phyloP scores from a whole-genome alignment of 1,140 invertebrate species.

The Drosophila bocqueti region DNA sequence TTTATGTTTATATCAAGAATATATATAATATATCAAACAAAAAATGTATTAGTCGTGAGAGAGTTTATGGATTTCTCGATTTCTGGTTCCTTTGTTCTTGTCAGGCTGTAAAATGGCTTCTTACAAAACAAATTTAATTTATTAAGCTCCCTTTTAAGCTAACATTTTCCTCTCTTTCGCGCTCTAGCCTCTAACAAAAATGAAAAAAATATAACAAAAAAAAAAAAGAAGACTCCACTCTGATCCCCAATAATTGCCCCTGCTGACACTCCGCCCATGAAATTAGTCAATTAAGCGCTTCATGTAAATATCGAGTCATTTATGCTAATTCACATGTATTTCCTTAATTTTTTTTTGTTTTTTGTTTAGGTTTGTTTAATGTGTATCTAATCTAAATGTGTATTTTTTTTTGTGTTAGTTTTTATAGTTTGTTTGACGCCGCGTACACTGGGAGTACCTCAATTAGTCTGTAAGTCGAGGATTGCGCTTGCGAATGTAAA shows the following conservation, averaged over 20 bases:
- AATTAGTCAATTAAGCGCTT: conserved; percentile 76
- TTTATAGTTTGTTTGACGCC: conserved; percentile 48
- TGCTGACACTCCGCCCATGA: conserved; percentile 9
- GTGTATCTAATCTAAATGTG: conserved; percentile 36
- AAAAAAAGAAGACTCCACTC: neutral
- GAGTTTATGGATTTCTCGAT: neutral
- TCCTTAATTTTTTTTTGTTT: conserved; percentile 23
- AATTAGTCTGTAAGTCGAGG: conserved; percentile 63
- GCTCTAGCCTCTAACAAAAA: neutral
- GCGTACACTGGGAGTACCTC: conserved; percentile 75
- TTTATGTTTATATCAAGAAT: neutral
- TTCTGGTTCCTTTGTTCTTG: neutral
- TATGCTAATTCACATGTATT: conserved; percentile 66
- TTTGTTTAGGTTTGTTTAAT: conserved; percentile 26
- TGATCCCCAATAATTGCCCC: conserved; percentile 1
- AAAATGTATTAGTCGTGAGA: neutral
- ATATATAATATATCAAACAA: neutral
- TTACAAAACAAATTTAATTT: conserved; percentile 60
- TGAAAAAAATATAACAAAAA: neutral
- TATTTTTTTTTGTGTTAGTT: conserved; percentile 35
- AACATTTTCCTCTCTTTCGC: conserved; percentile 16
- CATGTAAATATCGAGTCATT: conserved; percentile 82
- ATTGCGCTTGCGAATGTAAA: conserved; percentile 23
- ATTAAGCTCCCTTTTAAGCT: conserved; percentile 58
- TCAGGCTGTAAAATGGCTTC: neutral